Evolutionary conservation across 1,140 invertebrate genomes (phyloP), one percentile per base, ranked within the genome.

Genomic region (Nixonia krombeini): DNA sequence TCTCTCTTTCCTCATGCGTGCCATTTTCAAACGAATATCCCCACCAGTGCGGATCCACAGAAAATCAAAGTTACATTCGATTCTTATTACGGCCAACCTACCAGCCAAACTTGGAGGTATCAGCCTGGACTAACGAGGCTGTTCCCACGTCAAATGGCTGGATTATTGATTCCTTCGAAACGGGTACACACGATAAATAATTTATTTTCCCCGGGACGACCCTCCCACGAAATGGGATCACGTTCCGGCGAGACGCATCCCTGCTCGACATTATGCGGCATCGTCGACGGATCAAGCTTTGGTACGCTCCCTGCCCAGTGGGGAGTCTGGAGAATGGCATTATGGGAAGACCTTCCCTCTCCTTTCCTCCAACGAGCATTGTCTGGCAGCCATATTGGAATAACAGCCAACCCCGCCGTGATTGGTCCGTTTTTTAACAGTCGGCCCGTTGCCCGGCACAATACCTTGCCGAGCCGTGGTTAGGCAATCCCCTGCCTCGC

Each of bases 311-410:
- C 42, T 67, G 66, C 49, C 66, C 78, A 80, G 82, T 80, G 81
- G 81, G 82, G 82, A 80, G 75, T 40, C 72, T 21, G 70, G 75
- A 78, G 79, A 84, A 81, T 79, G 79, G 79, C 74, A 78, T 82
- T 77, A 84, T 77, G 80, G 80, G 79, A 81, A 81, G 74, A 77
- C 71, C 78, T 78, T 78, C 80, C 74, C 79, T 75, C 80, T 69
- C 66, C 58, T 64, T 67, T 58, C 8, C 65, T 25, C 35, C 49
- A 51, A 49, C 74, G 72, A 72, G 71, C 70, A 81, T 79, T 82
- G 79, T 80, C 77, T 79, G 82, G 80, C 82, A 78, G 80, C 82
- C 82, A 82, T 84, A 75, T 81, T 84, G 79, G 76, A 81, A 71
- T 76, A 74, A 78, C 73, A 81, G 76, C 78, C 75, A 80, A 77